Evolutionary conservation across 2,888 invertebrate species (phyloP).

Genomic region (Drosophila buzzatii): DNA sequence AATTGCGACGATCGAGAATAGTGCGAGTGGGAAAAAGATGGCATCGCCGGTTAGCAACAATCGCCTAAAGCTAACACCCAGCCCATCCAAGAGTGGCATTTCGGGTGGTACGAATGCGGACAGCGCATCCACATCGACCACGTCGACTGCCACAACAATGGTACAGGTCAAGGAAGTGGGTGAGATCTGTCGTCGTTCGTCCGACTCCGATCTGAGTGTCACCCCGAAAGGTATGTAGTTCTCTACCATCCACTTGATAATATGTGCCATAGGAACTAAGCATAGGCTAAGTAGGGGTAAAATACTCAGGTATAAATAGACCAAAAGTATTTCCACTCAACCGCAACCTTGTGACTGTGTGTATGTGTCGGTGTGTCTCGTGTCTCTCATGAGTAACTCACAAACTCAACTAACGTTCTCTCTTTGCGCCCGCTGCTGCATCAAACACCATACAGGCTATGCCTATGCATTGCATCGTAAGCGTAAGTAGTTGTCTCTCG

Average conservation of each 20-base stretch:
- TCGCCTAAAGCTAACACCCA: constrained; percentile 86
- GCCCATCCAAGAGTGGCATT: constrained; percentile 86
- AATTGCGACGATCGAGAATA: constrained; percentile 49
- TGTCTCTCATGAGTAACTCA: constrained; percentile 49
- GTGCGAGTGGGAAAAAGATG: constrained; percentile 63
- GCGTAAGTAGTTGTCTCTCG: constrained; percentile 76
- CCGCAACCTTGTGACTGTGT: neutral
- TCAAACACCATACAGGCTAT: constrained; percentile 55
- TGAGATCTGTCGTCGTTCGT: constrained; percentile 92
- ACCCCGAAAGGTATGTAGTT: constrained; percentile 93
- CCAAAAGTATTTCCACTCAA: constrained; percentile 4
- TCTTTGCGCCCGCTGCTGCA: constrained; percentile 67
- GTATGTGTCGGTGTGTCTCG: constrained; percentile 25
- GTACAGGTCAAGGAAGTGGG: constrained; percentile 82
- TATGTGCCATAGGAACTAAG: constrained; percentile 16
- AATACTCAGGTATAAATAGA: neutral
- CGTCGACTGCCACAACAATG: constrained; percentile 86
- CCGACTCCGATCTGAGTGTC: constrained; percentile 96
- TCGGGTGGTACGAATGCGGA: constrained; percentile 68
- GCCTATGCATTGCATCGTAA: constrained; percentile 78
- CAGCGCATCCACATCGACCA: constrained; percentile 83
- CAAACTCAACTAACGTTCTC: constrained; percentile 71
- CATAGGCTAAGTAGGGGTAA: constrained; percentile 34
- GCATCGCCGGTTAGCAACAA: constrained; percentile 86
- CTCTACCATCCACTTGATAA: neutral